Percentiles rank a stretch among this genome's conserved stretches.
Evolutionary conservation across 2,113 vertebrate genomes (phyloP).

Genomic region (Cebidichthys violaceus): DNA sequence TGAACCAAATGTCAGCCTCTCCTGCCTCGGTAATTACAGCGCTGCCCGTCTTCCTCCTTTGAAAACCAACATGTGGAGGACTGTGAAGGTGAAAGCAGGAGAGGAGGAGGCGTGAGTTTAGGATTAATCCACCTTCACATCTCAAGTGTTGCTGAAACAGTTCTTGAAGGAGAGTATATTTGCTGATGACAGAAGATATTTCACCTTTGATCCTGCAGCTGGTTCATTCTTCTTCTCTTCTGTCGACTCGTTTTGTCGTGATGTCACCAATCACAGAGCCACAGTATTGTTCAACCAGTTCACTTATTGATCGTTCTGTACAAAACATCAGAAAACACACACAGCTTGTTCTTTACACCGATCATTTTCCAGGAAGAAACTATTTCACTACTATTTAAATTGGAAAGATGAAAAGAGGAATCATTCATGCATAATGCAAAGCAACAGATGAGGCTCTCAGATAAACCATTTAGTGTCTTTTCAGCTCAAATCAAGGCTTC

Average conservation of each 20-base stretch:
- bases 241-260: too few relatives aligned
- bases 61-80: background rate
- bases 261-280: too few relatives aligned
- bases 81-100: slow-evolving; percentile 8
- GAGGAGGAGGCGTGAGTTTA: background rate
- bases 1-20: slow-evolving; percentile 73
- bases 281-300: too few relatives aligned
- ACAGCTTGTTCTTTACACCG: background rate
- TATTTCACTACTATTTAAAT: background rate
- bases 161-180: background rate
- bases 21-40: slow-evolving; percentile 36
- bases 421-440: slow-evolving; percentile 39
- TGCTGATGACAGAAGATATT: slow-evolving; percentile 22
- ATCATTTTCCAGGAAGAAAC: slow-evolving; percentile 10
- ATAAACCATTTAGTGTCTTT: slow-evolving; percentile 45
- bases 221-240: too few relatives aligned
- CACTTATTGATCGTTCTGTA: too few relatives aligned
- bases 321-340: too few relatives aligned
- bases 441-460: slow-evolving; percentile 15
- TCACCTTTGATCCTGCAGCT: too few relatives aligned
- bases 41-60: background rate
- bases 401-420: slow-evolving; percentile 12
- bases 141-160: background rate
- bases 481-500: slow-evolving; percentile 49
- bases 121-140: slow-evolving; percentile 10